Evolutionary conservation across 2,113 vertebrate species (phyloP), one percentile per base, ranked within the genome.

Genomic region (Gnathonemus longibarbis): DNA sequence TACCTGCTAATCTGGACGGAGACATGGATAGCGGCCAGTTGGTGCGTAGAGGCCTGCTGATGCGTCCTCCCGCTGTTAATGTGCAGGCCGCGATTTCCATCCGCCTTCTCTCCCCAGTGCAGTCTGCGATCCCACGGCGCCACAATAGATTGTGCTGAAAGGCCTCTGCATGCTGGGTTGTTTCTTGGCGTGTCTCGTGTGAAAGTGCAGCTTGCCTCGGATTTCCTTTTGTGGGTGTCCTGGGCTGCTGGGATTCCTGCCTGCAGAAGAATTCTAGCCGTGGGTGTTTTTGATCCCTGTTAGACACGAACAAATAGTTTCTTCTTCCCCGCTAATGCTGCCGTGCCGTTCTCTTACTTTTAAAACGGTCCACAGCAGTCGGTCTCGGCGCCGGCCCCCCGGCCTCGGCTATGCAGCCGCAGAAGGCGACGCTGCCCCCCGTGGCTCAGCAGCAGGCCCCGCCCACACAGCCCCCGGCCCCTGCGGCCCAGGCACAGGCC

Each of bases 401-500:
- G 89, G 45, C 93, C 92, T 88, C 92, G 19, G 70, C 91, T 66
- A 92, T 93, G 94, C 53, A 98, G 95, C 91, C 94, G 48, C 92
- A 92, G 85, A 93, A 89, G 11, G 92, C 95, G 90, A 91, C 95
- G 74, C 96, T 96, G 84, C 93, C 93, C 88, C 62, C 95, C 1
- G 52, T 90, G 8, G 93, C 93, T 1, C 96, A 96, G 90, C 92
- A 95, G 1, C 95, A 92, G 93, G 91, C 93, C 91, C 90, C 96
- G 93, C 93, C 93, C 58, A 46, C 94, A 50, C 91, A 93, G 48
- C 21, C 91, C 24, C 96, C 95, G 89, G 90, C 91, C 70, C 92
- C 94, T 70, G 94, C 92, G 80, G 77, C 95, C 86, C 96, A 95
- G 90, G 94, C 96, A 3, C 97, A 97, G 93, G 95, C 96, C 88